Evolutionary conservation across 2,797 vertebrate genomes (phyloP).

Genomic region (Nannoperca australis): DNA sequence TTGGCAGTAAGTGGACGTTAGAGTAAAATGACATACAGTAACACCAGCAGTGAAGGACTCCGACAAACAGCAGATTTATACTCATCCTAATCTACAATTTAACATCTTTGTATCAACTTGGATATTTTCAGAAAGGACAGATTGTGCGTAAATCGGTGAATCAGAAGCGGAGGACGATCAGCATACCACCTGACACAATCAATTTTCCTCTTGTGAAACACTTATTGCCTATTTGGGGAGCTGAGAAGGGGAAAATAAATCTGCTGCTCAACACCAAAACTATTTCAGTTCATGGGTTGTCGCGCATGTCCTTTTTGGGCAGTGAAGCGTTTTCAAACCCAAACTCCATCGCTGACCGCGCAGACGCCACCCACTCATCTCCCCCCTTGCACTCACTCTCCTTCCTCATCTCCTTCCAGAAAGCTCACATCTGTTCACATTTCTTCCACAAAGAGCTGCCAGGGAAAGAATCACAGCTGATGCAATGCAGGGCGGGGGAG

Average conservation of each 20-base stretch:
- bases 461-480: conserved; percentile 73
- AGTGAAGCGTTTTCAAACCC: conserved; percentile 69
- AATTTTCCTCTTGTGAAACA: conserved; percentile 48
- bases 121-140: conserved; percentile 1
- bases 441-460: conserved; percentile 70
- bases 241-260: conserved; percentile 1
- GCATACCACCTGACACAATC: conserved; percentile 36
- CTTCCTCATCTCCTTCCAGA: conserved; percentile 55
- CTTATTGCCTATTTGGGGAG: conserved; percentile 73
- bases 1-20: background rate
- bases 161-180: conserved; percentile 40
- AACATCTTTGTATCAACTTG: background rate
- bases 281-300: conserved; percentile 65
- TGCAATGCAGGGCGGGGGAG: conserved; percentile 64
- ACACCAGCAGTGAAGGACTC: background rate
- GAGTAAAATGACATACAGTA: too few species aligned
- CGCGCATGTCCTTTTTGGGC: conserved; percentile 85
- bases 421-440: conserved; percentile 75
- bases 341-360: conserved; percentile 44
- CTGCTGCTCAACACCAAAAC: conserved; percentile 69
- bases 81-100: background rate
- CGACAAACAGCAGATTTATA: background rate
- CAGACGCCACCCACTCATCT: conserved; percentile 52
- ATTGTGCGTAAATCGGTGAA: conserved; percentile 25
- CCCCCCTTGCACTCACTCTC: conserved; percentile 5